Evolutionary conservation across 2,797 vertebrate species (phyloP), one percentile per base, ranked within the genome.

Genomic region (Cossypha caffra): DNA sequence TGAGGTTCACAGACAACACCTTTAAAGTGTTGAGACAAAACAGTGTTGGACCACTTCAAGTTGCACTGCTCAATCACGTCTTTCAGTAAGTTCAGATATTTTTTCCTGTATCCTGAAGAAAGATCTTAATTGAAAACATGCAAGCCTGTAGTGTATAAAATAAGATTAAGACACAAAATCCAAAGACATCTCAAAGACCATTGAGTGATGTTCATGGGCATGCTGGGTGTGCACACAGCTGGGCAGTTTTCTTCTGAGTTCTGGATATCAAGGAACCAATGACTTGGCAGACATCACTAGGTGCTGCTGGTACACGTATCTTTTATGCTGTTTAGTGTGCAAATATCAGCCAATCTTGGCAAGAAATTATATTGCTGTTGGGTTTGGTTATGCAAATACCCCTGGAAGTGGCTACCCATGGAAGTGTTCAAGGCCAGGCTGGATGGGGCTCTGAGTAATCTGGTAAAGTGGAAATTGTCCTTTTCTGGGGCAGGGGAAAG

Each of bases 221-320:
- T 55, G n/a, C 31, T 55, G 25, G 47, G 17, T 16, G 4, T 51
- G 5, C 3, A 5, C 21, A 24, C 4, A 61, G 17, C 15, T 52
- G 25, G 4, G 28, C 40, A 69, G 5, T 9, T 84, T 66, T 85
- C 25, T 59, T 73, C 63, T 28, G 47, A 55, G 5, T 66, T 73
- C 21, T 16, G 31, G 31, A 14, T 42, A 51, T 25, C 67, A 87
- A 28, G 24, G 55, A 75, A 17, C 19, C 54, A 47, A 1, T 14
- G 21, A 40, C 38, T 59, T 92, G 63, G 13, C 21, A 84, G 48
- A 17, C 16, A 57, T 94, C 83, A 84, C 77, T 76, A 93, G 71
- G 28, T 87, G 59, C 42, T 93, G 77, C 86, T 86, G 37, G 62
- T 63, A 76, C 42, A 67, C 21, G 13, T 29, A 20, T 38, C 21